These are phyloP conservation scores for Antigone vipio DNA, from an alignment of 2,113 vertebrate genomes.

Conservation along the genomic window DNA sequence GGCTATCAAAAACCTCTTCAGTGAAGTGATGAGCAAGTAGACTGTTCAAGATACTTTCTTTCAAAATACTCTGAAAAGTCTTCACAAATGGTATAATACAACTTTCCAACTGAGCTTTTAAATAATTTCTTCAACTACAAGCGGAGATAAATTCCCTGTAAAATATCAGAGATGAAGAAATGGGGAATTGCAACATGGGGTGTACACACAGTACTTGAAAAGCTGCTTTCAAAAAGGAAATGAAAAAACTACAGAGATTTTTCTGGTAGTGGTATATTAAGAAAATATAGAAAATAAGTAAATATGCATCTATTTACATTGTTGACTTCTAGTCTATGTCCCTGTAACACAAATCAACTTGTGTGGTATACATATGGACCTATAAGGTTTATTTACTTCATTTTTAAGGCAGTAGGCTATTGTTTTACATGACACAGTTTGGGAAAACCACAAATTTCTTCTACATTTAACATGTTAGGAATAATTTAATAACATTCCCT, in stretches of 20 bases:
- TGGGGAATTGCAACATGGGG: neutral
- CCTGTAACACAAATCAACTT: neutral
- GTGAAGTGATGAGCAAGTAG: neutral
- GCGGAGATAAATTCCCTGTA: neutral
- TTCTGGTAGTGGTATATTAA: neutral
- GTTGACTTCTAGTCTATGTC: neutral
- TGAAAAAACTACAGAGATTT: neutral
- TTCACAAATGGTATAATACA: neutral
- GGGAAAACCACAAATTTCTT: neutral
- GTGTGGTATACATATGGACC: neutral
- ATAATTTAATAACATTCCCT: neutral
- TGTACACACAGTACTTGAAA: neutral
- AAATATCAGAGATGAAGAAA: accelerated
- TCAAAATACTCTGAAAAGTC: neutral
- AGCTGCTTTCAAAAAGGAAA: neutral
- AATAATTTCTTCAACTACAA: neutral
- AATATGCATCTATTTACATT: neutral
- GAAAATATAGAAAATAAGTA: neutral
- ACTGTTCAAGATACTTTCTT: neutral
- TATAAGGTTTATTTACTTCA: neutral
- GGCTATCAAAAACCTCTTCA: neutral
- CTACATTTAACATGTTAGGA: neutral
- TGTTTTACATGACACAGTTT: neutral
- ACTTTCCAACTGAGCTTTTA: neutral
- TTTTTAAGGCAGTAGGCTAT: neutral